Evolutionary conservation across 2,797 vertebrate species (phyloP), one percentile per base, ranked within the genome.

Genomic region (Cyclopterus lumpus): DNA sequence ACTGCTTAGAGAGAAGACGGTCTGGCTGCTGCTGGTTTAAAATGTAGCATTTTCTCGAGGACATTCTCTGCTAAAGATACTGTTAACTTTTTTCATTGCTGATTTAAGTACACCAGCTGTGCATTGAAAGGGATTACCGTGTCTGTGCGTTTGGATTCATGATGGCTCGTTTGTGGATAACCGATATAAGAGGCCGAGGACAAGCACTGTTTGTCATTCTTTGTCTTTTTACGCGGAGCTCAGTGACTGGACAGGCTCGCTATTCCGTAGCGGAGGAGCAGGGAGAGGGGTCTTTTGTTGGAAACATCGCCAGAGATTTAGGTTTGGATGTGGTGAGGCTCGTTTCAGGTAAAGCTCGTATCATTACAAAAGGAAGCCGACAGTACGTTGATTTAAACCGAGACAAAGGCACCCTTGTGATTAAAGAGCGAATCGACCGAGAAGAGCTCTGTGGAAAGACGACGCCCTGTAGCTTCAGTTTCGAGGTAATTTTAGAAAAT

Each of bases 401-500:
- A 82, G 92, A 94, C 89, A 94, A 92, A 91, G 93, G 93, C 28
- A 83, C 70, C 1, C 86, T 94, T 30, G 82, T 92, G 26, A 79
- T 94, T 49, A 93, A 91, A 72, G 90, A 92, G 68, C 80, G 88
- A 57, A 91, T 94, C 65, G 93, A 94, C 85, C 77, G 94, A 70
- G 94, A 94, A 28, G 88, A 93, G 54, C 85, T 94, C 40, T 94
- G 92, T 75, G 87, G 85, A 30, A 88, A 93, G 86, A 93, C 80
- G 51, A 91, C 91, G 73, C 92, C 92, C 60, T 94, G 94, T 44
- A 93, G 92, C 79, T 93, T 94, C 61, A 93, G 80, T 71, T 94
- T 94, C 61, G 92, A 94, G 70, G 61, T 94, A 0, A 92, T 94
- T 79, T 79, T 93, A 63, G 93, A 95, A 86, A 93, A 93, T n/a